Evolutionary conservation across 1,140 invertebrate genomes (phyloP), one percentile per base, ranked within the genome.

Genomic region (Paramacrobiotus metropolitanus): DNA sequence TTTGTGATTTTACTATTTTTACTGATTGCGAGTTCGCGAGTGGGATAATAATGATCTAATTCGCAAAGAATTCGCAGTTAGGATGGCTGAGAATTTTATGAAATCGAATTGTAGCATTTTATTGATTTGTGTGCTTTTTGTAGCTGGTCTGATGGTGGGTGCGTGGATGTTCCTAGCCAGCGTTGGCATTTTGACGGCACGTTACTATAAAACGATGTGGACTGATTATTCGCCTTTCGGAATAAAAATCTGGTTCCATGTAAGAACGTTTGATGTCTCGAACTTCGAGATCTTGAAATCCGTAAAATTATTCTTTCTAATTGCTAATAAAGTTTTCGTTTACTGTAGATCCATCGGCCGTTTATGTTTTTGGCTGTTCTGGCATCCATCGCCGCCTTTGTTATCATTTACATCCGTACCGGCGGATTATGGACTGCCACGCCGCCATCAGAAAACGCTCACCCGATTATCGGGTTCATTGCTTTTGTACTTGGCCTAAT

Each of bases 121-220:
- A n/a, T n/a, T n/a, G n/a, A n/a, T n/a, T n/a, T n/a, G n/a, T n/a
- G n/a, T n/a, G n/a, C n/a, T 40, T 15, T 40, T 24, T 55, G 15
- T 24, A 55, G 48, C 15, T 55, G 48, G 48, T 9, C 48, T 55
- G 24, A 94, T 95, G 90, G 73, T 93, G 30, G 77, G 81, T 0
- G 87, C 87, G 1, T 95, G 90, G 90, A 80, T 94, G 45, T 83
- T 86, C 9, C 83, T 84, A 21, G 85, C 86, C 1, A 87, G 86
- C 2, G 72, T 89, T 60, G 90, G 87, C 29, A 90, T 93, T 62
- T 73, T 94, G 15, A 73, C 91, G 1, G 89, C 89, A 1, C 79
- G 89, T 66, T 93, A 94, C 71, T 94, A 83, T 75, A 84, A 86
- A 69, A 81, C 84, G 69, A 90, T 87, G 0, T 94, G 89, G 87